Evolutionary conservation across 2,797 vertebrate genomes (phyloP).

Genomic region (Cygnus olor): DNA sequence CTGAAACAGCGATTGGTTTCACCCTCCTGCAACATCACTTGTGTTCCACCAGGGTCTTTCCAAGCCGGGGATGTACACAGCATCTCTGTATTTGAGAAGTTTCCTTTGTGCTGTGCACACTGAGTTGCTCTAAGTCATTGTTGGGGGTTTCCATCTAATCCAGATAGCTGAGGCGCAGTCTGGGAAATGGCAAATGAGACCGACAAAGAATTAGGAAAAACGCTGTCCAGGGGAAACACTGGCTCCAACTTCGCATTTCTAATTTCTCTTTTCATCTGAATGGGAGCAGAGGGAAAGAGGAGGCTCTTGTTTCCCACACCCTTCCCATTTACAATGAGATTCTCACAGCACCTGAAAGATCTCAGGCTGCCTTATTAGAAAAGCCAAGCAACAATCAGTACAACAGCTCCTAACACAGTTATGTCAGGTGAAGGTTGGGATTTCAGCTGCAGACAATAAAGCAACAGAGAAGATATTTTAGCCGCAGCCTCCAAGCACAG

Average conservation of each 20-base stretch:
- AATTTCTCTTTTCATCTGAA: constrained; percentile 33
- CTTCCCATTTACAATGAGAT: neutral
- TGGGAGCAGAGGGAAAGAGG: neutral
- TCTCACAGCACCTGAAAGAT: neutral
- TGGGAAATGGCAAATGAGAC: neutral
- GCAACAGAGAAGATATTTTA: neutral
- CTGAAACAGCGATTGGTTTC: neutral
- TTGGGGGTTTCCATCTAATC: neutral
- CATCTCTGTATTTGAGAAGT: neutral
- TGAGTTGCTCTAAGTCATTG: neutral
- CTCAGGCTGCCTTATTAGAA: neutral
- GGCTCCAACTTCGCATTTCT: neutral
- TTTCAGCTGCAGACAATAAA: neutral
- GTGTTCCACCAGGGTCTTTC: neutral
- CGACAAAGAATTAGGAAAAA: constrained; percentile 17
- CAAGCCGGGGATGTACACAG: neutral
- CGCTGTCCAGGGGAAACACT: neutral
- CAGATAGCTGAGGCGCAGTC: constrained; percentile 1
- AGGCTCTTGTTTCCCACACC: neutral
- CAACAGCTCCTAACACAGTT: neutral
- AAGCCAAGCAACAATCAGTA: neutral
- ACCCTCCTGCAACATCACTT: neutral
- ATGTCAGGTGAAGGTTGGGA: neutral
- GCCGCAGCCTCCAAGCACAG: neutral
- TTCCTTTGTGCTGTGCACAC: neutral